Conservation (phyloP, 2,888 invertebrate genomes). For the Synergus japonicus region DNA sequence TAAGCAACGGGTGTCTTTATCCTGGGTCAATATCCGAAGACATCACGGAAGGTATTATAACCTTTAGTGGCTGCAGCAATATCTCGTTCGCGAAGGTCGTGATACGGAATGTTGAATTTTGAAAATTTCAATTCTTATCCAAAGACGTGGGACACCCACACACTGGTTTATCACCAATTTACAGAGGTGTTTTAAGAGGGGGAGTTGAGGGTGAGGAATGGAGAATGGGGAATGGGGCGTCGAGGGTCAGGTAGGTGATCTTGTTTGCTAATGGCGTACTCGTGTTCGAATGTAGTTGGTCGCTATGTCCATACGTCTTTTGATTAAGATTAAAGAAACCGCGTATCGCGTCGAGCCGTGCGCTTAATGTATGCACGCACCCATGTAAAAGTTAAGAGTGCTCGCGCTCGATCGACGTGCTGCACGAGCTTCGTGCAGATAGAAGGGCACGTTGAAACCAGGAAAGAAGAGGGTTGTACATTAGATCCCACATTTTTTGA, state of each 20-base stretch:
- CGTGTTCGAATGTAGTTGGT: constrained; percentile 74
- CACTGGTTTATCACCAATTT: constrained; percentile 69
- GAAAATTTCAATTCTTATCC: constrained; percentile 44
- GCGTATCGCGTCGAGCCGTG: constrained; percentile 63
- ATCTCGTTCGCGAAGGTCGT: constrained; percentile 27
- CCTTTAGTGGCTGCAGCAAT: constrained; percentile 3
- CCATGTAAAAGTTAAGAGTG: constrained; percentile 44
- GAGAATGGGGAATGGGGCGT: constrained; percentile 49
- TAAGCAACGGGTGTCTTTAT: constrained; percentile 32
- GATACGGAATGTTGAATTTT: constrained; percentile 24
- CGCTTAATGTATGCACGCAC: constrained; percentile 46
- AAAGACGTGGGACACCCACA: constrained; percentile 47
- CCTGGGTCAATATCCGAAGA: constrained; percentile 44
- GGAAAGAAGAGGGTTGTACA: not conserved
- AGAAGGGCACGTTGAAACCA: constrained; percentile 1
- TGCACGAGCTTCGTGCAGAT: constrained; percentile 45
- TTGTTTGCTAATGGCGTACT: constrained; percentile 76
- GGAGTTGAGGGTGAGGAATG: constrained; percentile 36
- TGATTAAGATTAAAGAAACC: constrained; percentile 76
- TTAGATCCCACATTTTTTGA: not conserved
- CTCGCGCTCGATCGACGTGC: constrained; percentile 35
- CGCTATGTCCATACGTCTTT: constrained; percentile 74
- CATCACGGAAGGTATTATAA: constrained; percentile 17
- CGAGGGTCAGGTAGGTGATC: constrained; percentile 71
- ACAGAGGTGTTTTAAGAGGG: constrained; percentile 64